Evolutionary conservation across 2,113 vertebrate genomes (phyloP), one percentile per base, ranked within the genome.

Genomic region (Perca fluviatilis): DNA sequence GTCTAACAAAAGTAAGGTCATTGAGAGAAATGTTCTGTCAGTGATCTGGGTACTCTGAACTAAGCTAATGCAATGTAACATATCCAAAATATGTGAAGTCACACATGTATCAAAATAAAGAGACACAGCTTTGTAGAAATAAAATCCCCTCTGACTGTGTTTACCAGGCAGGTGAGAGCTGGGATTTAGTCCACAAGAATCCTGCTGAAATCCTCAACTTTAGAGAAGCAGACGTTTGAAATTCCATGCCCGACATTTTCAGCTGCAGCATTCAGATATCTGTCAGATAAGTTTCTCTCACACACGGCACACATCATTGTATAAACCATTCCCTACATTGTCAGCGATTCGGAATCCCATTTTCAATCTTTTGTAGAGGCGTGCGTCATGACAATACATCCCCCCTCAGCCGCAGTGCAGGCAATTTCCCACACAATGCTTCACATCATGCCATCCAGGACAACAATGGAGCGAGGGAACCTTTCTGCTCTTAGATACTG

Each of bases 361-460:
- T 92, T 87, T 85, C 87, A 75, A 68, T 80, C 89, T 89, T 89
- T 86, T 90, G 70, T 77, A 51, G 62, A 70, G 54, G 81, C 46
- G 30, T 60, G 77, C 57, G 5, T 84, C 84, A 72, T 76, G 56
- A 88, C 74, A 86, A 87, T 66, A 72, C 67, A 30, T 12, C 30
- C 64, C 64, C 51, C 67, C 66, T 77, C 74, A 53, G 23, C 69
- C 27, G 50, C 84, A 60, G 61, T 33, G 71, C 74, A 79, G 86
- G 86, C 85, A 85, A 89, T 92, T 90, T 91, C 75, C 77, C 74
- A 78, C 86, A 90, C 86, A 90, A 88, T 86, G 72, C 81, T 65
- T 85, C 81, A 75, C 83, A 83, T 88, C 87, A 87, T 72, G 74
- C 81, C 74, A 78, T 74, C 70, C n/a, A 83, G 49, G 67, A 84